phyloP scores from a whole-genome alignment of 1,140 invertebrate species.

The Pentalonia nigronervosa region DNA sequence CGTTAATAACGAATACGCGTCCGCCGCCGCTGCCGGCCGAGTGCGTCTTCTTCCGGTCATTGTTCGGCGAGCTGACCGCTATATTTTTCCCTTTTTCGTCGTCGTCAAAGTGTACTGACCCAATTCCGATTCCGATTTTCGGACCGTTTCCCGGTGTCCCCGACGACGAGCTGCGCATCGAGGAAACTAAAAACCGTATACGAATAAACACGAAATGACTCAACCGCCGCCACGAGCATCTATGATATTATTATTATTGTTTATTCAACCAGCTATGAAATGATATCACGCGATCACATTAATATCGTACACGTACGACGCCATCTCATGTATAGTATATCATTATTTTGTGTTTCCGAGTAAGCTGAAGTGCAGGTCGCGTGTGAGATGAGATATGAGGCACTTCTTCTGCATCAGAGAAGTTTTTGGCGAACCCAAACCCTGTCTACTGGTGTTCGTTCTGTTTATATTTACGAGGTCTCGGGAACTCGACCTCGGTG shows the following conservation, averaged over 20 bases:
- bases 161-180: background rate
- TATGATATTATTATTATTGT: background rate
- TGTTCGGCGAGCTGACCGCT: slow-evolving; percentile 39
- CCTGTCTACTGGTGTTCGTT: no score
- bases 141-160: background rate
- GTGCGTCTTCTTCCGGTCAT: slow-evolving; percentile 40
- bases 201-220: background rate
- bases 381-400: background rate
- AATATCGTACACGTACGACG: background rate
- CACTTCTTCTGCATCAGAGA: background rate
- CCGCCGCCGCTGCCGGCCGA: background rate
- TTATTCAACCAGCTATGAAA: background rate
- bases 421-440: background rate
- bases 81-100: slow-evolving; percentile 7
- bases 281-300: background rate
- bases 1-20: slow-evolving; percentile 17
- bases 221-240: no score
- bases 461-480: no score
- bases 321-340: background rate
- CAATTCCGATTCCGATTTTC: background rate
- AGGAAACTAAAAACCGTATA: slow-evolving; percentile 3
- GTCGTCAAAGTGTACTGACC: slow-evolving; percentile 8
- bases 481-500: no score
- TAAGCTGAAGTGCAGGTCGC: background rate
- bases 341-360: background rate